Base-by-base conservation (phyloP, 1,140 invertebrate genomes). In the Reticulitermes speratus region DNA sequence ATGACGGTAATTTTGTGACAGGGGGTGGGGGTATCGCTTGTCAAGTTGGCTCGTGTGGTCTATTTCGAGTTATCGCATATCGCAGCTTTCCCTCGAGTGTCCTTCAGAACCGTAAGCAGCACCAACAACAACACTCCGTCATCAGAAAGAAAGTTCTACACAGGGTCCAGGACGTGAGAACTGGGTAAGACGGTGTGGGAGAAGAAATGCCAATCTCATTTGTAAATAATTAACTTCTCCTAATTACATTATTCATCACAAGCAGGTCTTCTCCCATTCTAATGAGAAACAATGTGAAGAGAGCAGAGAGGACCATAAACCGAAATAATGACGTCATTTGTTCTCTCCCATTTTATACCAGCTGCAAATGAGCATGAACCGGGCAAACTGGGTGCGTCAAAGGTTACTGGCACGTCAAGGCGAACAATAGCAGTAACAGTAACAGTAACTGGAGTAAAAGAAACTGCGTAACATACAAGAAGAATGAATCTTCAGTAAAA, bases 241-340 rank as follows among this genome's bases (percentile, higher is more conserved):
- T 75, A 75, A 75, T 75, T 75, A 75, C 65, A 75, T 75, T 75
- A 75, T 75, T 75, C 65, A 75, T 30, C 65, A 30, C 65, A 75
- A 75, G 65, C n/a, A 75, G 65, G 25, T 75, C 14, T 25, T 55
- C 52, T 55, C 19, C 3, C 52, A 55, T 25, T 6, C n/a, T 75
- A 75, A 75, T 75, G 65, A 75, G 65, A 75, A 30, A 75, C n/a
- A 75, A 75, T 30, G 65, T 2, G n/a, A 9, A 14, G 65, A 75
- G 7, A 11, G 16, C 59, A 55, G 52, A 9, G 25, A 0, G 30
- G 65, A 55, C 14, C 52, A 55, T 55, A 55, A 55, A 75, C 8
- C 65, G 8, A 75, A 30, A 30, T 75, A 75, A 75, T 8, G 65
- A 30, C n/a, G 65, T 14, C 3, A 75, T 75, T 75, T 75, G 65